phyloP scores from a whole-genome alignment of 2,888 invertebrate species.

The Ophonus ardosiacus region DNA sequence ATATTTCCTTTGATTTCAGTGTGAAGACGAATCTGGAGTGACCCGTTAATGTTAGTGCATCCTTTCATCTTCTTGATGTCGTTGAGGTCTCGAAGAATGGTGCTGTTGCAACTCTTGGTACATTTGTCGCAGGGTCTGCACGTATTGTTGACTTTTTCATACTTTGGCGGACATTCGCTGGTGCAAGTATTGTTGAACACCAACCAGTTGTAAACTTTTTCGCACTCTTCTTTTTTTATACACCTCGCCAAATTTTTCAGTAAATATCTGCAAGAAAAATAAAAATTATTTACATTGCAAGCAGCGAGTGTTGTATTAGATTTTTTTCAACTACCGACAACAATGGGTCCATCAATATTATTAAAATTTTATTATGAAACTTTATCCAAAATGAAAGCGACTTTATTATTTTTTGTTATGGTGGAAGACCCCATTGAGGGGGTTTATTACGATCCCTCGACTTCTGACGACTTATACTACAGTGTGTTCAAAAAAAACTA shows the following conservation, averaged over 20 bases:
- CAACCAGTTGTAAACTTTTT: slow-evolving; percentile 76
- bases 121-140: slow-evolving; percentile 72
- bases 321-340: too few relatives aligned
- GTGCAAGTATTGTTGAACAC: slow-evolving; percentile 82
- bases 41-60: slow-evolving; percentile 89
- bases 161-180: slow-evolving; percentile 82
- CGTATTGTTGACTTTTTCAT: slow-evolving; percentile 70
- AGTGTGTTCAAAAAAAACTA: too few relatives aligned
- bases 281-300: too few relatives aligned
- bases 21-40: slow-evolving; percentile 82
- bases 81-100: slow-evolving; percentile 81
- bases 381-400: too few relatives aligned
- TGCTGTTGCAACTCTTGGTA: slow-evolving; percentile 78
- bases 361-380: too few relatives aligned
- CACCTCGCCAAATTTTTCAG: slow-evolving; percentile 76
- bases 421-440: too few relatives aligned
- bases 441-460: too few relatives aligned
- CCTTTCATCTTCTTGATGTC: slow-evolving; percentile 83
- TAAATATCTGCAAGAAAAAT: slow-evolving; percentile 68
- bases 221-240: slow-evolving; percentile 84
- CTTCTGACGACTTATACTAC: too few relatives aligned
- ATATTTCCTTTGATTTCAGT: slow-evolving; percentile 58
- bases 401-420: too few relatives aligned
- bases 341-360: too few relatives aligned
- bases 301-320: too few relatives aligned